These are phyloP conservation scores for Bhutanitis thaidina DNA, from an alignment of 2,888 invertebrate species.

Conservation along the genomic window DNA sequence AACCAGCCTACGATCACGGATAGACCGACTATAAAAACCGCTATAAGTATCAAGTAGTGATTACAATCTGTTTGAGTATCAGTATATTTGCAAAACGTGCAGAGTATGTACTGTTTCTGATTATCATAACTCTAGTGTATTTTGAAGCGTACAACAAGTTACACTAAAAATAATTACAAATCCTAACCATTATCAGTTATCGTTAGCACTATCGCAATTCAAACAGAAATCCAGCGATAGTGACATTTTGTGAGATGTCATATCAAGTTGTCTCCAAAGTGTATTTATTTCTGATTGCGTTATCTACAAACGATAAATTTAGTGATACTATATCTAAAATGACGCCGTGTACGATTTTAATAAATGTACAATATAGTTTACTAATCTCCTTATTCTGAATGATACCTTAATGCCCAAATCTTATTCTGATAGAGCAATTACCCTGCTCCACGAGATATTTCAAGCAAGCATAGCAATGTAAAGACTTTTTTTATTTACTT, in stretches of 20 bases:
- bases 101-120: conserved; percentile 11
- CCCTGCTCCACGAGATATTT: too few species aligned
- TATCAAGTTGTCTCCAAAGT: conserved; percentile 50
- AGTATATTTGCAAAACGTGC: not conserved
- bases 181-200: conserved; percentile 48
- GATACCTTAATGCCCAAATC: too few species aligned
- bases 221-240: conserved; percentile 58
- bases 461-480: too few species aligned
- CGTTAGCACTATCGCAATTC: conserved; percentile 48
- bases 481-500: too few species aligned
- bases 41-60: too few species aligned
- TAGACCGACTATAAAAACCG: too few species aligned
- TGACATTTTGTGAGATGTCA: conserved; percentile 57
- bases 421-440: too few species aligned
- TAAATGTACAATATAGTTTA: not conserved
- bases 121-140: conserved; percentile 10
- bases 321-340: conserved; percentile 33
- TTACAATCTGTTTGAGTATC: too few species aligned
- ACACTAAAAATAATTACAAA: conserved; percentile 55
- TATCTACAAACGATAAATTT: conserved; percentile 46
- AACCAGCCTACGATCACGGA: too few species aligned
- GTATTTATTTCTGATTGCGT: conserved; percentile 60
- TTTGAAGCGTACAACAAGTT: conserved; percentile 29
- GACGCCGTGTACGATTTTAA: conserved; percentile 23
- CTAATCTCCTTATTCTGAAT: not conserved